Conservation (phyloP, 1,140 invertebrate species). For the Stenopsyche tienmushanensis region DNA sequence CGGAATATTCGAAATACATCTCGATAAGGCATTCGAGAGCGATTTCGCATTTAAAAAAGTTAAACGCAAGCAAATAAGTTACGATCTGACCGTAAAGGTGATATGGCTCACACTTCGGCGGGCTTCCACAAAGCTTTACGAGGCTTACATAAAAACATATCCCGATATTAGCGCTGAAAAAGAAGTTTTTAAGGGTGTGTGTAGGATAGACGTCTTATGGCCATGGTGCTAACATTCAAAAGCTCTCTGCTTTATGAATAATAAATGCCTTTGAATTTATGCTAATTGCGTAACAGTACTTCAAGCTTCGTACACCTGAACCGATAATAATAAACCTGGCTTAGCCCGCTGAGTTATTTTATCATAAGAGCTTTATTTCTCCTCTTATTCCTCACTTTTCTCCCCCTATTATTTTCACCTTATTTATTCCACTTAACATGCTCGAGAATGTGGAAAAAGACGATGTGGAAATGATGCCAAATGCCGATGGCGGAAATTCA, state of each 20-base stretch:
- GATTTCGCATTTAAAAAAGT: too few relatives aligned
- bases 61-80: background rate
- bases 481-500: too few relatives aligned
- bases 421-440: too few relatives aligned
- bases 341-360: background rate
- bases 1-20: too few relatives aligned
- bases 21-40: too few relatives aligned
- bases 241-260: conserved; percentile 27
- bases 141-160: background rate
- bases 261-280: conserved; percentile 28
- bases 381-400: background rate
- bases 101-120: background rate
- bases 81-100: background rate
- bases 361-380: background rate
- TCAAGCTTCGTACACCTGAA: conserved; percentile 19
- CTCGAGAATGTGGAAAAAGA: too few relatives aligned
- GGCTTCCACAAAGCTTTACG: background rate
- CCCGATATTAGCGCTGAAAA: background rate
- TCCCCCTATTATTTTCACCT: background rate
- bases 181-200: background rate
- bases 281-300: conserved; percentile 24
- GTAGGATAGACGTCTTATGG: background rate
- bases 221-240: conserved; percentile 17
- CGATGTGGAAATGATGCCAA: too few relatives aligned
- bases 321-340: conserved; percentile 20